phyloP scores from a whole-genome alignment of 2,797 vertebrate genomes.

The Nyctibius grandis region DNA sequence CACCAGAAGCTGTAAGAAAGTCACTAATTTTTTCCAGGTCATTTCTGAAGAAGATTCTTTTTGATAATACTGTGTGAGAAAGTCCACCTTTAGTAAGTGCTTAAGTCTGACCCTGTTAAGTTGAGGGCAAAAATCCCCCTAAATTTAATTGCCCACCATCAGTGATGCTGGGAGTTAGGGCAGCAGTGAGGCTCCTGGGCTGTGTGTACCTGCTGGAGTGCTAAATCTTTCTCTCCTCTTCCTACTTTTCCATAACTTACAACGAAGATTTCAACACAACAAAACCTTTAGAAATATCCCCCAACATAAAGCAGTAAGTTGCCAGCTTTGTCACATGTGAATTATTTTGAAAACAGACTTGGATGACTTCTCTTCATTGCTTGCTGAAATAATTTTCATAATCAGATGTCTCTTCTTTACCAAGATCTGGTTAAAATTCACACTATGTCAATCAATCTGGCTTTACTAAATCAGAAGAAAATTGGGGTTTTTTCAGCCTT shows the following conservation, averaged over 20 bases:
- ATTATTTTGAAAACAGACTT: background rate
- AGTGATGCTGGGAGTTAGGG: background rate
- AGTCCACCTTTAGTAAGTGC: background rate
- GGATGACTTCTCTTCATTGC: background rate
- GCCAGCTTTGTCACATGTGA: background rate
- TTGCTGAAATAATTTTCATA: background rate
- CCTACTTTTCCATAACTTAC: background rate
- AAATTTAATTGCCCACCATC: background rate
- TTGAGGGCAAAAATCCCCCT: background rate
- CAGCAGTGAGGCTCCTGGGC: background rate
- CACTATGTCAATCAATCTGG: background rate
- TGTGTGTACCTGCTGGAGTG: background rate
- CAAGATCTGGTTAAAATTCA: background rate
- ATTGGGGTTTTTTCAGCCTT: background rate
- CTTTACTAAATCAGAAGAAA: constrained; percentile 12
- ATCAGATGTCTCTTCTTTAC: background rate
- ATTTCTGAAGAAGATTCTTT: background rate
- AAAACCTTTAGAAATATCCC: background rate
- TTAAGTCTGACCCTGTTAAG: background rate
- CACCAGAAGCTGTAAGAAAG: background rate
- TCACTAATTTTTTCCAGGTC: background rate
- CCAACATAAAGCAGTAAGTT: background rate
- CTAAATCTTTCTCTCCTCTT: background rate
- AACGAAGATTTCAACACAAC: background rate
- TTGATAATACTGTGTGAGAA: background rate